Conservation (phyloP, 2,113 vertebrate genomes). For the Procavia capensis region DNA sequence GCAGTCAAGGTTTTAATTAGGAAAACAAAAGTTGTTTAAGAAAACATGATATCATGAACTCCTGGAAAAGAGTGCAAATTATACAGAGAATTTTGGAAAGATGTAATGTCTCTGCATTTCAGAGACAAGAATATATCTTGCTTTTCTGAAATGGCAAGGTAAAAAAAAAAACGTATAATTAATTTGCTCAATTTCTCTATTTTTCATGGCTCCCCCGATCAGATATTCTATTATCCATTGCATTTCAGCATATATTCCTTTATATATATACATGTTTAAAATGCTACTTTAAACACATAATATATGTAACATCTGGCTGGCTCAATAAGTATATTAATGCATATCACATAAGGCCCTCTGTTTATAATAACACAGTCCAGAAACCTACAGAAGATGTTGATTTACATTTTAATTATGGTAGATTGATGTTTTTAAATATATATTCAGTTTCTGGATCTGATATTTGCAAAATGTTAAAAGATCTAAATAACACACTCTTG, state of each 20-base stretch:
- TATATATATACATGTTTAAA: not conserved
- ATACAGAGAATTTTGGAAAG: conserved; percentile 29
- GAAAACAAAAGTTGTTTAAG: conserved; percentile 65
- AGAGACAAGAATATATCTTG: not conserved
- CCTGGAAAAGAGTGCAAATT: conserved; percentile 12
- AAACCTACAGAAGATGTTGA: not conserved
- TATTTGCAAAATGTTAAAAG: not conserved
- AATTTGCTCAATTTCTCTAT: conserved; percentile 42
- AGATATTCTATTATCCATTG: not conserved
- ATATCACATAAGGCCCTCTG: not conserved
- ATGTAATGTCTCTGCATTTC: conserved; percentile 27
- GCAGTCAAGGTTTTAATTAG: conserved; percentile 61
- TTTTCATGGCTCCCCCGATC: not conserved
- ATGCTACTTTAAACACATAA: not conserved
- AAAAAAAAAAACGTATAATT: conserved; percentile 63
- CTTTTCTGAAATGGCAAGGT: conserved; percentile 39
- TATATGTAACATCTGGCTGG: not conserved
- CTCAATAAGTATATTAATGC: not conserved
- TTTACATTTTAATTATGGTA: conserved; percentile 6
- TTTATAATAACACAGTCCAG: not conserved
- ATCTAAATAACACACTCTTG: conserved; percentile 19
- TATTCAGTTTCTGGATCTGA: not conserved
- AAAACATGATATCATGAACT: conserved; percentile 1
- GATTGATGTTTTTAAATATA: not conserved
- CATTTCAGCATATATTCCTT: conserved; percentile 20